phyloP scores from a whole-genome alignment of 2,888 invertebrate species.

The Drosophila eohydei region DNA sequence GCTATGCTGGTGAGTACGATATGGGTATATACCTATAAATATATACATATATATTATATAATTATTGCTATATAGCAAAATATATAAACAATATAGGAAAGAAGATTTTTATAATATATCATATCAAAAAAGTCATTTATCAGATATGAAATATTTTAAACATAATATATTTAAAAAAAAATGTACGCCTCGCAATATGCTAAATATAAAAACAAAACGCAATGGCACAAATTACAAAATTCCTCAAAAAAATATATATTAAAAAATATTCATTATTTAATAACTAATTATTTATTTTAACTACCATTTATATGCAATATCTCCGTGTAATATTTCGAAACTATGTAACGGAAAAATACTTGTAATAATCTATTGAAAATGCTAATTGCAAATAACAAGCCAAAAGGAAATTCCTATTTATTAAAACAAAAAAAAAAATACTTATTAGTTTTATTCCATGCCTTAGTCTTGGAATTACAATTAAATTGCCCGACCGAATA shows the following conservation, averaged over 20 bases:
- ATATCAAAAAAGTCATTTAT: too few relatives aligned
- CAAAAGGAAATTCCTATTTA: constrained; percentile 5
- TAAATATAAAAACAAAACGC: background rate
- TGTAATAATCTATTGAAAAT: constrained; percentile 6
- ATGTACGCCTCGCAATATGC: too few relatives aligned
- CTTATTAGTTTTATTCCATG: constrained; percentile 5
- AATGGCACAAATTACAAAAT: background rate
- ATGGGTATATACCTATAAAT: background rate
- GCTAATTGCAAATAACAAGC: background rate
- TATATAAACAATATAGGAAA: background rate
- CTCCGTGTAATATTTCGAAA: background rate
- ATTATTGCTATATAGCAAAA: background rate
- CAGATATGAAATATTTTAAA: too few relatives aligned
- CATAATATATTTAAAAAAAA: too few relatives aligned
- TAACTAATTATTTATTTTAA: background rate
- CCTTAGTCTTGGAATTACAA: constrained; percentile 1
- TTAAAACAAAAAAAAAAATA: background rate
- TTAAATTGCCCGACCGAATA: constrained; percentile 14
- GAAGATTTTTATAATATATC: too few relatives aligned
- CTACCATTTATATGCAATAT: background rate
- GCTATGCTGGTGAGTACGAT: constrained; percentile 91
- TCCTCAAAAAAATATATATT: background rate
- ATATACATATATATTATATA: background rate
- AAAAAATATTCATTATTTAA: too few relatives aligned
- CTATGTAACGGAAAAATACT: background rate